phyloP scores from a whole-genome alignment of 2,888 invertebrate species.

The Microplitis deprimator region DNA sequence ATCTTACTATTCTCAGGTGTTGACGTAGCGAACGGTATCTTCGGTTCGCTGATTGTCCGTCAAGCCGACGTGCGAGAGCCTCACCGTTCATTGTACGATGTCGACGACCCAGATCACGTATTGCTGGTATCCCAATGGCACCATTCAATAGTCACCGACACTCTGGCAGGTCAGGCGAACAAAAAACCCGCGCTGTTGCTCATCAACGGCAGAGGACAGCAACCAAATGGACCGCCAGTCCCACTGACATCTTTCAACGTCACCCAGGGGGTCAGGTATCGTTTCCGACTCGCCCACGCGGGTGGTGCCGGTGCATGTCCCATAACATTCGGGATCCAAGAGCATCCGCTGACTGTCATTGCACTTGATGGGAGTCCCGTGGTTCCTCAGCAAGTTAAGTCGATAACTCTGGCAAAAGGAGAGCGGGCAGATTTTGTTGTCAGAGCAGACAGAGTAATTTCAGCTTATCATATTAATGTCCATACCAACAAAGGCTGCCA shows the following conservation, averaged over 20 bases:
- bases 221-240: constrained; percentile 69
- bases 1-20: constrained; percentile 65
- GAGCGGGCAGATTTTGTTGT: constrained; percentile 85
- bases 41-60: constrained; percentile 81
- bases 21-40: constrained; percentile 79
- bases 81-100: constrained; percentile 78
- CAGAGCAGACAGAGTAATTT: constrained; percentile 74
- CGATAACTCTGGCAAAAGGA: constrained; percentile 78
- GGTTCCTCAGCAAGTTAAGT: constrained; percentile 74
- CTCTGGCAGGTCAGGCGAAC: constrained; percentile 64
- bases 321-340: constrained; percentile 77
- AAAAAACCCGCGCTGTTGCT: constrained; percentile 75
- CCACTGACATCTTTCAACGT: constrained; percentile 73
- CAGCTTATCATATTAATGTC: constrained; percentile 77
- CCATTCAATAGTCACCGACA: constrained; percentile 70
- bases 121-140: constrained; percentile 82
- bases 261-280: constrained; percentile 75
- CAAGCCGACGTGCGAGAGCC: constrained; percentile 77
- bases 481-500: constrained; percentile 73
- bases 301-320: constrained; percentile 81
- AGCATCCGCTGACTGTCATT: constrained; percentile 78
- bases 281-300: constrained; percentile 79
- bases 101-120: constrained; percentile 80
- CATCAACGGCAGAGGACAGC: constrained; percentile 77
- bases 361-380: constrained; percentile 81